phyloP scores from a whole-genome alignment of 2,888 invertebrate genomes.

The Parnassius mnemosyne region DNA sequence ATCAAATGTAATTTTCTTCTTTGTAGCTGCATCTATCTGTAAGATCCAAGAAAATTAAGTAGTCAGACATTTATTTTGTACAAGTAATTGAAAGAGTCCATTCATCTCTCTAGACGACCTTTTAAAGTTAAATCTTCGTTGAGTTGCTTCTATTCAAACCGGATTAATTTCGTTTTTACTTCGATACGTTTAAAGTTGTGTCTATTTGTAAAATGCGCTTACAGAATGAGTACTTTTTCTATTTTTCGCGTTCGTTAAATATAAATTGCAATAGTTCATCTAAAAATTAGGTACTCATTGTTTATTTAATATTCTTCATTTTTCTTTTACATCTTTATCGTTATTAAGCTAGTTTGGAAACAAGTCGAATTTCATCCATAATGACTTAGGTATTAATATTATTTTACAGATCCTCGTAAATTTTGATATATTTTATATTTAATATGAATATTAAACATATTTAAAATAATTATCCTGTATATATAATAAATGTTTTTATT shows the following conservation, averaged over 20 bases:
- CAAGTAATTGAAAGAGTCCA: slow-evolving; percentile 24
- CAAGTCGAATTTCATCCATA: no score
- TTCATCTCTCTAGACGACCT: slow-evolving; percentile 22
- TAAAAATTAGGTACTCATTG: no score
- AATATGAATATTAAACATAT: no score
- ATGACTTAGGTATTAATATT: no score
- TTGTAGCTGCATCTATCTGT: slow-evolving; percentile 45
- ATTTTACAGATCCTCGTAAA: no score
- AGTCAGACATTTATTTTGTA: slow-evolving; percentile 18
- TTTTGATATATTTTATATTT: no score
- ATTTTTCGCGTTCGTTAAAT: neutral
- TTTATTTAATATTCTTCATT: no score
- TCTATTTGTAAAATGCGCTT: slow-evolving; percentile 16
- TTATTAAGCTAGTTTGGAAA: no score
- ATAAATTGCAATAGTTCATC: no score
- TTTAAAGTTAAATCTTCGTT: slow-evolving; percentile 25
- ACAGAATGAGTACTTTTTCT: slow-evolving; percentile 1
- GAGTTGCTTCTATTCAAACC: slow-evolving; percentile 21
- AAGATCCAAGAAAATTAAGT: slow-evolving; percentile 25
- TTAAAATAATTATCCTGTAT: no score
- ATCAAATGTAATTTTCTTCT: slow-evolving; percentile 40
- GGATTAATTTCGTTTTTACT: slow-evolving; percentile 24
- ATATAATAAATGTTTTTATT: no score
- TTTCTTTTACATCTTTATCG: no score
- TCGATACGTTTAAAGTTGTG: slow-evolving; percentile 24